Base-by-base conservation (phyloP, 2,113 vertebrate species). In the Nerophis lumbriciformis region DNA sequence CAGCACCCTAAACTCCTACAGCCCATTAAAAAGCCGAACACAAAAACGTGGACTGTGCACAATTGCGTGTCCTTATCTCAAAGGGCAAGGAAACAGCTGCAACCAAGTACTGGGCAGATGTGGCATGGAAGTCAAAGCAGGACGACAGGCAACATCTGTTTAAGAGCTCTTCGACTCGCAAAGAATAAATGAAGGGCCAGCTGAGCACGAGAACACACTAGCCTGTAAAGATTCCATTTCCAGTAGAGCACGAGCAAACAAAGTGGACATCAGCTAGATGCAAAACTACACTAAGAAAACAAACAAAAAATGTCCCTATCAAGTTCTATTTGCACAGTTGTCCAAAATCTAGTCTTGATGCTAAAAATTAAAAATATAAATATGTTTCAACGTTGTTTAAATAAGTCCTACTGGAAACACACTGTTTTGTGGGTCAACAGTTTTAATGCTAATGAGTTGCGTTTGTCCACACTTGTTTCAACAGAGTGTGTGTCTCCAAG, bases 71-170 rank as follows among this genome's bases (percentile, higher is more conserved):
- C 48, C 15, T 2, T 8, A 76, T 72, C 64, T 35, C 74, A 79
- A 45, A 73, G 63, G 53, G 52, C 66, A 48, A 50, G 48, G 53
- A 67, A 74, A 73, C 66, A 70, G 69, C 74, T 81, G 79, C 62
- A 49, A 57, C 12, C 12, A 61, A 28, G 55, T 66, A 54, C n/a
- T 1, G 8, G 68, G 48, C 75, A 76, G 68, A 53, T 77, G 71
- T 59, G 63, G 81, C 52, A 53, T 55, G 9, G 50, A 68, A 58
- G 63, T 60, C 42, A 45, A 72, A 64, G 73, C 37, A 61, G 52
- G 8, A 50, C 71, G 63, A 65, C 39, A 6, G 62, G 11, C 52
- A 81, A 78, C 82, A 83, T 81, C 68, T 85, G 73, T 65, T 61
- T 56, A 74, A 72, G 75, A 73, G 69, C 66, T 61, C 71, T 66